A percentile compares a stretch with the other conserved stretches of the same genome.
Conservation (phyloP, 2,113 vertebrate species). For the Zosterops hypoxanthus region DNA sequence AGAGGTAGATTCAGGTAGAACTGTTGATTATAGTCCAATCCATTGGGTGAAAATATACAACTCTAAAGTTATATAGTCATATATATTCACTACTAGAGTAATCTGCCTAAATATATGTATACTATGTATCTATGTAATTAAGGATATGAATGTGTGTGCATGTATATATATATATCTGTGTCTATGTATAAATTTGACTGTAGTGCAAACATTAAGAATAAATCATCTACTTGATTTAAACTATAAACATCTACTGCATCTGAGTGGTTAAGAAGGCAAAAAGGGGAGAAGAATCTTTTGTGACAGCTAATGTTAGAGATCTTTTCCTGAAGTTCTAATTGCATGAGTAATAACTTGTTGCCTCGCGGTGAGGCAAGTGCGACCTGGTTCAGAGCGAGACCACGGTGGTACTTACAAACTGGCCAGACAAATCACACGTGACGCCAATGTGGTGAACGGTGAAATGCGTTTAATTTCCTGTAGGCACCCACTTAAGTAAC, state of each 20-base stretch:
- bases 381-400: too few relatives aligned
- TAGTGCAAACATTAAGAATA: background rate
- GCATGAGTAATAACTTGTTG: background rate
- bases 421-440: too few relatives aligned
- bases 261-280: background rate
- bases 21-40: background rate
- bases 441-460: too few relatives aligned
- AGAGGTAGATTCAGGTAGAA: background rate
- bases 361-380: too few relatives aligned
- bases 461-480: too few relatives aligned
- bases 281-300: background rate
- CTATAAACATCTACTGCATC: background rate
- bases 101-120: background rate
- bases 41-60: fast-evolving
- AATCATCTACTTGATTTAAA: background rate
- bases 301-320: background rate
- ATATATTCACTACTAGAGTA: background rate
- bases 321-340: background rate
- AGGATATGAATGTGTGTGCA: fast-evolving
- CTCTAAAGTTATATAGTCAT: background rate
- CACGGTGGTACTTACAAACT: too few relatives aligned
- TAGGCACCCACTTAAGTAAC: too few relatives aligned
- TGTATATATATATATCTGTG: background rate
- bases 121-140: background rate
- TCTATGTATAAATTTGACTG: background rate